Conservation (phyloP, 2,113 vertebrate genomes). For the Excalfactoria chinensis region DNA sequence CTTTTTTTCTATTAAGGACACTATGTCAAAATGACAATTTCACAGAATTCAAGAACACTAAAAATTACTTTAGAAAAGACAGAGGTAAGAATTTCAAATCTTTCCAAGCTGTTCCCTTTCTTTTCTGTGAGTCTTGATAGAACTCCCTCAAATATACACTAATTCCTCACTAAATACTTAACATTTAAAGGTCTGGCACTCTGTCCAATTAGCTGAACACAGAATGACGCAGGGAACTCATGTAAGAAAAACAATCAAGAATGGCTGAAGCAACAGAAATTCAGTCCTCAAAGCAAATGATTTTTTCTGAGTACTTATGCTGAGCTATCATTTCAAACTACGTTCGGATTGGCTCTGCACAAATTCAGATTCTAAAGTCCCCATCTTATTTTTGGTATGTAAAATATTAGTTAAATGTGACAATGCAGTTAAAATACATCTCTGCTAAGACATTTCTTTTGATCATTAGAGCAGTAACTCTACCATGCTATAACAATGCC, state of each 20-base stretch:
- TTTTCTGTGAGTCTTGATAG: not conserved
- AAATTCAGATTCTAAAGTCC: not conserved
- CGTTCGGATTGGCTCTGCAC: not conserved
- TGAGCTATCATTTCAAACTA: not conserved
- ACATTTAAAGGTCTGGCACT: conserved; percentile 37
- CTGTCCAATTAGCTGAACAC: conserved; percentile 20
- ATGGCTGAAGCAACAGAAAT: not conserved
- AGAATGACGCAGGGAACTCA: conserved; percentile 12
- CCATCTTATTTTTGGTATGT: not conserved
- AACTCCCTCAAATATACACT: not conserved
- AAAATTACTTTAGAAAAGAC: not conserved
- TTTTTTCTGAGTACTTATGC: not conserved
- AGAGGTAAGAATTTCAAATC: not conserved
- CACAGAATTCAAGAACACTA: not conserved
- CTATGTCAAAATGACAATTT: not conserved
- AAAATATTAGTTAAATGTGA: not conserved
- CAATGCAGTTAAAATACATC: not conserved
- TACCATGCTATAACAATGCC: not conserved
- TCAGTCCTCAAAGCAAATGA: not conserved
- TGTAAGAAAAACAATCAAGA: not conserved
- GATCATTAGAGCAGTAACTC: not conserved
- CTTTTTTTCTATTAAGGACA: not conserved
- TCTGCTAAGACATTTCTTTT: not conserved
- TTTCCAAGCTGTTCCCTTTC: not conserved
- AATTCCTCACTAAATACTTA: conserved; percentile 39